Evolutionary conservation across 2,888 invertebrate genomes (phyloP), one percentile per base, ranked within the genome.

Genomic region (Limenitis camilla): DNA sequence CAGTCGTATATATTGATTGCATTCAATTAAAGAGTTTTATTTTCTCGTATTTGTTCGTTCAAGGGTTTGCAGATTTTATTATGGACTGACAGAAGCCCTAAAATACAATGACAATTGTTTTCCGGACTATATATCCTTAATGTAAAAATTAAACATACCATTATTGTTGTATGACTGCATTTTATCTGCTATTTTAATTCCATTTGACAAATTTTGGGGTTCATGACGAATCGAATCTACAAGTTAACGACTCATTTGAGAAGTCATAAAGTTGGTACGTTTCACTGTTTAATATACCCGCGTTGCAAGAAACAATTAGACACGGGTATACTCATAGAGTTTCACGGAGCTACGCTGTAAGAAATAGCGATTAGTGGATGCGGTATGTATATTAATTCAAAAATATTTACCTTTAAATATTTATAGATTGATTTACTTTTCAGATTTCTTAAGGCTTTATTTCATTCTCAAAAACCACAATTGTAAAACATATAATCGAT

Each of bases 231-330:
- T 82, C 78, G 82, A 85, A 84, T 81, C 81, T 79, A 83, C 82
- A 79, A 77, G 71, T 82, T 85, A 83, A 86, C 81, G 84, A 78
- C 76, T 82, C 81, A 78, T 84, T 85, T 75, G 71, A 78, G 78
- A 74, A 81, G 81, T 84, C 84, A 77, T 87, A 87, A 86, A 87
- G 77, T 81, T 73, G 75, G 72, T 71, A 74, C 72, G 77, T 75
- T 78, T 81, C 78, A 78, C 82, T 79, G 82, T 82, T 85, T 85
- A 85, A 86, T 85, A 85, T 81, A 81, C 76, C 77, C 74, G 78
- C 78, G 76, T 78, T 79, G 86, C 83, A 81, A 86, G 86, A 85
- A 85, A 86, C 86, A 86, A 86, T 87, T 85, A 87, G 81, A 85
- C 82, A 77, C 79, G 74, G 78, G 78, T 73, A 79, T 79, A 81